These are phyloP conservation scores for Galago senegalensis DNA, from an alignment of 2,797 vertebrate genomes.

Conservation along the genomic window DNA sequence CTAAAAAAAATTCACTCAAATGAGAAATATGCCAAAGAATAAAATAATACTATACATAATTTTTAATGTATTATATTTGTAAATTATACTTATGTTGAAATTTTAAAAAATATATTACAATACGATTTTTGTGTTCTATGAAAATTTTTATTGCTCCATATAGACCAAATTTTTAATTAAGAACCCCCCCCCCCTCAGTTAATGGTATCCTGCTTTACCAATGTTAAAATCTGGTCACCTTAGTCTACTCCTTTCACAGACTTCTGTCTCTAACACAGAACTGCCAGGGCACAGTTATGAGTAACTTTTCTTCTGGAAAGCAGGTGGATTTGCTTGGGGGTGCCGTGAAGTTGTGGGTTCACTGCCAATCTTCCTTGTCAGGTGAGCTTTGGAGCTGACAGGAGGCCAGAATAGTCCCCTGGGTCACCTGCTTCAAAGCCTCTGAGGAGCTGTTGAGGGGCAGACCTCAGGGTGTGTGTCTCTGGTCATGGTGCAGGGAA, in stretches of 20 bases:
- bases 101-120: too few species aligned
- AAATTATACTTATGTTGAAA: too few species aligned
- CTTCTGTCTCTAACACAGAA: not conserved
- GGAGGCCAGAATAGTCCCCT: rapidly evolving
- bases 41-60: too few species aligned
- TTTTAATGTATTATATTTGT: too few species aligned
- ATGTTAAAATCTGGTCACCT: too few species aligned
- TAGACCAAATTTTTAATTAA: too few species aligned
- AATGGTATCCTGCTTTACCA: too few species aligned
- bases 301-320: not conserved
- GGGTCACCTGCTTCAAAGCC: not conserved
- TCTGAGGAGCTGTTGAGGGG: not conserved
- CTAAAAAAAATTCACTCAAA: too few species aligned
- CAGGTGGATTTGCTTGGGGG: not conserved
- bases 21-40: too few species aligned
- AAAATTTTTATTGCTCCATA: too few species aligned
- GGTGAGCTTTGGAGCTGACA: not conserved
- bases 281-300: not conserved
- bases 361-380: not conserved
- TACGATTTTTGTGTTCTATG: too few species aligned
- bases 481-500: rapidly evolving
- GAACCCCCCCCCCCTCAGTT: too few species aligned
- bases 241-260: not conserved
- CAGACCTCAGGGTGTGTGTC: rapidly evolving
- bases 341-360: not conserved